These are phyloP conservation scores for Temnopleurus reevesii DNA, from an alignment of 53 echinoderm and acorn worm genomes.

Conservation along the genomic window DNA sequence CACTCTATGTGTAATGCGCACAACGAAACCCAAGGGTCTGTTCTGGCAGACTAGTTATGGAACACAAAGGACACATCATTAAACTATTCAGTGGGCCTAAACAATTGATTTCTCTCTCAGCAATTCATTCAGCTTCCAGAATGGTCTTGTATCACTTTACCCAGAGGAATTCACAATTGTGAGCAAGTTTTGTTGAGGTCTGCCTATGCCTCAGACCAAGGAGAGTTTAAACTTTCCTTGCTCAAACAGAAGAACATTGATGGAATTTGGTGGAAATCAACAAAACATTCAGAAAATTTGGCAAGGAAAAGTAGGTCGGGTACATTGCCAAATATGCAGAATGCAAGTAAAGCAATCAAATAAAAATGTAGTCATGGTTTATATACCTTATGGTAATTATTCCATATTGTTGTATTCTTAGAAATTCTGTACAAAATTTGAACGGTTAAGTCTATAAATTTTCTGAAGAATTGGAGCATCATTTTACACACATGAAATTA, in stretches of 20 bases:
- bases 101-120: conserved; percentile 43
- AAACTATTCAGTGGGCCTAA: neutral
- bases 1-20: too few relatives aligned
- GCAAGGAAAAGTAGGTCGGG: neutral
- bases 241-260: neutral
- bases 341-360: too few relatives aligned
- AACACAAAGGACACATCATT: conserved; percentile 33
- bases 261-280: neutral
- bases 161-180: conserved; percentile 1
- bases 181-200: neutral
- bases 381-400: too few relatives aligned
- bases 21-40: too few relatives aligned
- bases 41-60: too few relatives aligned
- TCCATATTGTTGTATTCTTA: neutral
- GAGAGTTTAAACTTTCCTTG: neutral
- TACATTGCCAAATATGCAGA: too few relatives aligned
- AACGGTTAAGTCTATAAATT: neutral
- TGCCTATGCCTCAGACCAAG: neutral
- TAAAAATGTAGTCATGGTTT: too few relatives aligned
- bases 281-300: neutral
- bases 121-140: neutral
- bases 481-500: too few relatives aligned
- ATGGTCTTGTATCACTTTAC: conserved; percentile 34
- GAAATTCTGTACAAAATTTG: neutral
- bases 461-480: too few relatives aligned